Evolutionary conservation across 2,797 vertebrate species (phyloP).

Genomic region (Acipenser oxyrinchus): DNA sequence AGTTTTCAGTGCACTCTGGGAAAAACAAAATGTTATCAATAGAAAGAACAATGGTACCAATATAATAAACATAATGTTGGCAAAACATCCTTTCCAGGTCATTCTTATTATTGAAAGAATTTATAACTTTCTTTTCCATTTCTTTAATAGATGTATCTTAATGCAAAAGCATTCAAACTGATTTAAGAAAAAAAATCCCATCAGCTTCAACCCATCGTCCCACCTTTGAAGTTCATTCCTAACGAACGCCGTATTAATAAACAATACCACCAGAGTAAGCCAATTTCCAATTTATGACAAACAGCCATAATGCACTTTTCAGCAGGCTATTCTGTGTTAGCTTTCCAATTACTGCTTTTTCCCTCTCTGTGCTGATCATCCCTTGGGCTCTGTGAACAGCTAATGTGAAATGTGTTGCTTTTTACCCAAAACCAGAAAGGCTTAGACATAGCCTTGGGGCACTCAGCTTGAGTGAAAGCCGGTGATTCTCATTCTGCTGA

Average conservation of each 20-base stretch:
- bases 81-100: too few relatives aligned
- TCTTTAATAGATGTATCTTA: too few relatives aligned
- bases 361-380: slow-evolving; percentile 1
- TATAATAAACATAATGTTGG: too few relatives aligned
- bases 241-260: neutral
- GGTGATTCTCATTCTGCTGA: slow-evolving; percentile 35
- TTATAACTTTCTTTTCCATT: too few relatives aligned
- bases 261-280: slow-evolving; percentile 7
- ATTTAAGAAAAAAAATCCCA: neutral
- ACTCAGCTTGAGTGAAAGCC: slow-evolving; percentile 15
- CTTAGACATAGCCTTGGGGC: slow-evolving; percentile 20
- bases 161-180: neutral
- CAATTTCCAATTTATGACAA: slow-evolving; percentile 15
- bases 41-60: too few relatives aligned
- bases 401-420: slow-evolving; percentile 11
- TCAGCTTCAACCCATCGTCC: neutral
- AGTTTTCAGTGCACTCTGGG: too few relatives aligned
- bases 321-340: neutral
- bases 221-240: neutral
- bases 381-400: slow-evolving; percentile 8
- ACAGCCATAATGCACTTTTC: slow-evolving; percentile 2
- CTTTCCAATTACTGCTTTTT: slow-evolving; percentile 16
- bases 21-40: too few relatives aligned
- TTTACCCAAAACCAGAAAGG: slow-evolving; percentile 7
- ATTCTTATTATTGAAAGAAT: too few relatives aligned